Evolutionary conservation across 1,140 invertebrate genomes (phyloP), one percentile per base, ranked within the genome.

Genomic region (Pectinophora gossypiella): DNA sequence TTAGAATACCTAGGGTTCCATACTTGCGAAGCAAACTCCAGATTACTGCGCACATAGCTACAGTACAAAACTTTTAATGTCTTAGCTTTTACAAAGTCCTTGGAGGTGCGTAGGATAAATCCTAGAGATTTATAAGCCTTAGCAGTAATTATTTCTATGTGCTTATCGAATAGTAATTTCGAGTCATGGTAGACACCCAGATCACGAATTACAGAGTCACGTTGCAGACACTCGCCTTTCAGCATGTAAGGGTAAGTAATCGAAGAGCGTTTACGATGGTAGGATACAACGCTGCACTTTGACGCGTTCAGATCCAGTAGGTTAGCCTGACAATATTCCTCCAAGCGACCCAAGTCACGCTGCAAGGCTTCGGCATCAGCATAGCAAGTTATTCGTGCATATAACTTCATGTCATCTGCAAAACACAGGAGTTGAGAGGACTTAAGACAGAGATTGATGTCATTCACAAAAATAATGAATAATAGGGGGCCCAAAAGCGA

Each of bases 351-450:
- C 9, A 44, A 12, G 13, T 44, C 42, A 10, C 13, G 7, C 13
- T 44, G 42, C 42, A 44, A 3, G 7, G 12, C 10, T 20, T 12
- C 12, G 10, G 5, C 3, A 13, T 44, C 42, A 12, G 18, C 13
- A 19, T 10, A 9, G 7, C 9, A 12, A 48, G 18, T 20, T 21
- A 49, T 18, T 7, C 10, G 10, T 21, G 15, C 54, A 15, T 43
- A 61, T 19, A 61, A 46, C 42, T 57, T 57, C 40, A 36, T 27
- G 22, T 64, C 61, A 50, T 59, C 57, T 48, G 20, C 42, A 21
- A 12, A 44, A 19, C 19, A 19, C 3, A 19, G 18, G 9, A 20
- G 9, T 20, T 44, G 7, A 20, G 19, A 50, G 19, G 23, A 23
- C 6, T 15, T 19, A 10, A 57, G 20, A 49, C 4, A 18, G 16